These are phyloP conservation scores for Hetaerina americana DNA, from an alignment of 1,140 invertebrate genomes.

Conservation along the genomic window DNA sequence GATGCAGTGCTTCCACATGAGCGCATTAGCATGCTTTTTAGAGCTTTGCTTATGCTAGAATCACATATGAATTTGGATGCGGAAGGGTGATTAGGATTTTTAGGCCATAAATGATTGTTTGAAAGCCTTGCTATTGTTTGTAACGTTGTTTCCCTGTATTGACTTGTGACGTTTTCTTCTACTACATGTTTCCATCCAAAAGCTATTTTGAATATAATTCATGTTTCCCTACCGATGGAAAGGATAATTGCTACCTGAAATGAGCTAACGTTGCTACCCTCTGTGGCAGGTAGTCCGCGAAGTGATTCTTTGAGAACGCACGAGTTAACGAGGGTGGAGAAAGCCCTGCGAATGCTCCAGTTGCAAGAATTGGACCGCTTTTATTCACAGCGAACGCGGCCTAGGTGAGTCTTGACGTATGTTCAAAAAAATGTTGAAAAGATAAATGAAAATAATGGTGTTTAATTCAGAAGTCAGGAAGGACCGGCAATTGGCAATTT, in stretches of 20 bases:
- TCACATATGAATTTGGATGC: too few species aligned
- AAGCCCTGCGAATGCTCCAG: constrained; percentile 12
- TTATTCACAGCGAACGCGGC: constrained; percentile 10
- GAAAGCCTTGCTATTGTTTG: too few species aligned
- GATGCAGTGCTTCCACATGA: too few species aligned
- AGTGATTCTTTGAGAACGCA: constrained; percentile 5
- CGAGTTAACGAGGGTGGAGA: constrained; percentile 8
- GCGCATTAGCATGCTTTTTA: too few species aligned
- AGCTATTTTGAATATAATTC: too few species aligned
- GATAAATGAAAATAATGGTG: background rate
- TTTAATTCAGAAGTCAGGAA: background rate
- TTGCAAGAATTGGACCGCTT: constrained; percentile 12
- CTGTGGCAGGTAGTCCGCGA: constrained; percentile 12
- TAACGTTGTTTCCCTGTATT: too few species aligned
- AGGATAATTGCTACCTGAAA: background rate
- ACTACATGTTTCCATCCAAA: too few species aligned
- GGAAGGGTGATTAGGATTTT: too few species aligned
- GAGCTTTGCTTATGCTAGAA: too few species aligned
- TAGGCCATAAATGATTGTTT: too few species aligned
- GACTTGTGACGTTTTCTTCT: too few species aligned
- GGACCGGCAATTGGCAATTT: background rate
- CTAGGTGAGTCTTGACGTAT: constrained; percentile 11
- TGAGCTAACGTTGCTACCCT: constrained; percentile 9
- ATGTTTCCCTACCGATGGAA: too few species aligned
- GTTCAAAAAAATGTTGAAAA: background rate